Evolutionary conservation across 2,888 invertebrate genomes (phyloP).

Genomic region (Athetis lepigone): DNA sequence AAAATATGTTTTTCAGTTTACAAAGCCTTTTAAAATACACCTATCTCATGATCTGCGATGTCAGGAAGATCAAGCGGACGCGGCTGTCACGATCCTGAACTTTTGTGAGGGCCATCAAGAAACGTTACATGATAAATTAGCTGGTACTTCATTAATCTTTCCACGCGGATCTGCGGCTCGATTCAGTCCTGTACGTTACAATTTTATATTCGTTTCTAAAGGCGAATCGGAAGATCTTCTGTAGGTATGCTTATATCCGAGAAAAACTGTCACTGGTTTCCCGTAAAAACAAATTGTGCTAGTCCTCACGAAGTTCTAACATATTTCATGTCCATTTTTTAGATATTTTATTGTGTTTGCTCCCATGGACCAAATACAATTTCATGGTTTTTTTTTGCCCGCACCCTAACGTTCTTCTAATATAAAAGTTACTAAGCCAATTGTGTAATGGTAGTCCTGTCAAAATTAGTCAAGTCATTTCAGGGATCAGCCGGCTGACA

Average conservation of each 20-base stretch:
- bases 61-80: constrained; percentile 36
- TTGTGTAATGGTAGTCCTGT: too few species aligned
- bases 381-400: too few species aligned
- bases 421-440: too few species aligned
- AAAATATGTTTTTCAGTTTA: constrained; percentile 40
- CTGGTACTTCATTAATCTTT: constrained; percentile 65
- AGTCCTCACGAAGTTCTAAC: background rate
- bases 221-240: background rate
- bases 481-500: too few species aligned
- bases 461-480: too few species aligned
- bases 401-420: too few species aligned
- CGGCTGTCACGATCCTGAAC: constrained; percentile 51
- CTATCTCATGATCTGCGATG: constrained; percentile 39
- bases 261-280: background rate
- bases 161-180: constrained; percentile 27
- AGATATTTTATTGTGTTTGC: background rate
- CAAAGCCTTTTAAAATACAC: background rate
- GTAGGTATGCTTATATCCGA: background rate
- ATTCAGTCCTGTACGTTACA: constrained; percentile 16
- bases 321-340: background rate
- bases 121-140: constrained; percentile 69
- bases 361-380: too few species aligned
- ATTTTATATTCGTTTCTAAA: constrained; percentile 25
- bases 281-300: background rate
- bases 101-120: constrained; percentile 60